Percentiles rank a stretch among this genome's conserved stretches.
These are phyloP conservation scores for Elaphurus davidianus DNA, from an alignment of 2,113 vertebrate species.

Conservation along the genomic window DNA sequence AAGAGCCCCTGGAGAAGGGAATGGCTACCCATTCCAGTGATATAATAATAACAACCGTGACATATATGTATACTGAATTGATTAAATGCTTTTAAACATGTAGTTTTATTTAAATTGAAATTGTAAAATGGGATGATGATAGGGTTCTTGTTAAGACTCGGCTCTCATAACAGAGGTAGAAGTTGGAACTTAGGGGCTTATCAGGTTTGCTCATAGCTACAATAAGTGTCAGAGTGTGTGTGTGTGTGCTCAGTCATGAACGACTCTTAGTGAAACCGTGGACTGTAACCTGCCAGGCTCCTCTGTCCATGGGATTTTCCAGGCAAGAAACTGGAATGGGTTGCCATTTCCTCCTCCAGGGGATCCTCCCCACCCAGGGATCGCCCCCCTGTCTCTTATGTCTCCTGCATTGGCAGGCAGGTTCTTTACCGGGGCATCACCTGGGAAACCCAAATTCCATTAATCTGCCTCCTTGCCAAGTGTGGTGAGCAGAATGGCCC, in stretches of 20 bases:
- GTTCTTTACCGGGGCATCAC: accelerated
- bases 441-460: not conserved
- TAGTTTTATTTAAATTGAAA: not conserved
- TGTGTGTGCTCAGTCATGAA: not conserved
- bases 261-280: accelerated
- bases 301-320: not conserved
- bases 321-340: not conserved
- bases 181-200: not conserved
- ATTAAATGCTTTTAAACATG: not conserved
- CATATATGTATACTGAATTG: accelerated
- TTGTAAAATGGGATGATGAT: not conserved
- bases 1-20: not conserved
- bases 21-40: not conserved
- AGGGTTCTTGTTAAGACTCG: not conserved
- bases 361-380: not conserved
- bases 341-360: not conserved
- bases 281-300: not conserved
- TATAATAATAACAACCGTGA: not conserved
- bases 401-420: not conserved
- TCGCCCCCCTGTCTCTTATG: not conserved
- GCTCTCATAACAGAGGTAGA: not conserved
- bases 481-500: not conserved
- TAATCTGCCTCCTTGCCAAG: not conserved
- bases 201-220: not conserved
- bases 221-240: not conserved